Evolutionary conservation across 2,888 invertebrate species (phyloP).

Genomic region (Clepsis dumicolana): DNA sequence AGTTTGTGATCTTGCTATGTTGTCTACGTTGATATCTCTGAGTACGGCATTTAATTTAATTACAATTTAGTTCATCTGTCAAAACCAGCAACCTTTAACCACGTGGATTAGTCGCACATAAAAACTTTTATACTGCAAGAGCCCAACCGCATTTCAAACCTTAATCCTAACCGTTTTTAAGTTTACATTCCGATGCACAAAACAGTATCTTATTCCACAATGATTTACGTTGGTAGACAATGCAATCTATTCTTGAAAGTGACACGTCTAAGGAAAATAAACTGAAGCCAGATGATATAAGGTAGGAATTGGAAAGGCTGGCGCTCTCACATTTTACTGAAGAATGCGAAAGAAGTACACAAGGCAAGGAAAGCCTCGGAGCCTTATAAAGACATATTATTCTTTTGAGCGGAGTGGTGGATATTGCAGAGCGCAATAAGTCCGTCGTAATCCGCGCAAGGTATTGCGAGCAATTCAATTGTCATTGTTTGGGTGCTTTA

Average conservation of each 20-base stretch:
- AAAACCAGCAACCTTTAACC: constrained; percentile 72
- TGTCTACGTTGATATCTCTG: no score
- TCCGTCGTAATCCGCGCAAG: constrained; percentile 79
- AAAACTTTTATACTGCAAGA: constrained; percentile 49
- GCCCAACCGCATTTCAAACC: constrained; percentile 50
- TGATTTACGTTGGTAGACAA: constrained; percentile 81
- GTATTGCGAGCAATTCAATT: constrained; percentile 75
- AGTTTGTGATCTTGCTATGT: no score
- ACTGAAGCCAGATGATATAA: constrained; percentile 47
- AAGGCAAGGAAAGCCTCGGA: constrained; percentile 79
- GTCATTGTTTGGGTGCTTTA: constrained; percentile 78
- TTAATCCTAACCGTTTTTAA: constrained; percentile 49
- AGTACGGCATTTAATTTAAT: constrained; percentile 45
- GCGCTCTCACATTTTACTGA: constrained; percentile 80
- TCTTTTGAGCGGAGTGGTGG: constrained; percentile 79
- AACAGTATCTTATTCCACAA: constrained; percentile 68
- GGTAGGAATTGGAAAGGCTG: constrained; percentile 51
- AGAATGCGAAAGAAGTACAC: constrained; percentile 82
- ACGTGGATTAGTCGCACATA: constrained; percentile 58
- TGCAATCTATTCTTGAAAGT: constrained; percentile 78
- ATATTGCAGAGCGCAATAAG: constrained; percentile 77
- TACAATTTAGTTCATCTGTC: constrained; percentile 70
- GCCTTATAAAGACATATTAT: constrained; percentile 85
- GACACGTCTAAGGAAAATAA: constrained; percentile 45
- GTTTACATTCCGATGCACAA: constrained; percentile 53